These are phyloP conservation scores for Notiomystis cincta DNA, from an alignment of 2,113 vertebrate species.

Conservation along the genomic window DNA sequence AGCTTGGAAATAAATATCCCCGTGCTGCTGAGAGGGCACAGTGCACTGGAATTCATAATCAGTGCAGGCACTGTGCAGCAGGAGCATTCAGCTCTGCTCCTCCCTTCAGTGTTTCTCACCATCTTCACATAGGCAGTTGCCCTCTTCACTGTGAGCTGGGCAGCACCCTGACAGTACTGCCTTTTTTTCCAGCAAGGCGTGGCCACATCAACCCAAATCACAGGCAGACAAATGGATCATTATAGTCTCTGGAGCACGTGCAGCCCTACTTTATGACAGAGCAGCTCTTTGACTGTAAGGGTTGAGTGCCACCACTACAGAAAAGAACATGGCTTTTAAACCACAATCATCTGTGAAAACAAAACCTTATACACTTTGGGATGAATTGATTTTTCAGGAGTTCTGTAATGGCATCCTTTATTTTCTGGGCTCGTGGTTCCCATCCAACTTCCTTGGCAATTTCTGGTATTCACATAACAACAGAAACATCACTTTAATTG, in stretches of 20 bases:
- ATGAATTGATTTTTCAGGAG: slow-evolving; percentile 3
- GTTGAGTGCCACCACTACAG: not conserved
- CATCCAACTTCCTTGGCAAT: not conserved
- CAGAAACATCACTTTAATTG: not conserved
- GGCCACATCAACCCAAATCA: not conserved
- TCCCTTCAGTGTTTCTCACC: not conserved
- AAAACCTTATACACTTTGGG: not conserved
- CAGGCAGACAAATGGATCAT: not conserved
- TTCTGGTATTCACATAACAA: not conserved
- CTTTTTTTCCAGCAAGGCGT: not conserved
- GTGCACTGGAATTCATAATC: not conserved
- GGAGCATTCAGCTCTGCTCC: not conserved
- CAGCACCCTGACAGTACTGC: not conserved
- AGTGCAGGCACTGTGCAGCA: not conserved
- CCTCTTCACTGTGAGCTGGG: not conserved
- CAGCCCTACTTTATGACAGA: not conserved
- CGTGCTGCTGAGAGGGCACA: not conserved
- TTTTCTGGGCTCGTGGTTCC: not conserved
- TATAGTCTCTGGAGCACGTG: not conserved
- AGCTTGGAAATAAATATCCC: not conserved
- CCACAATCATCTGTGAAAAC: not conserved
- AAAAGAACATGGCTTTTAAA: slow-evolving; percentile 23
- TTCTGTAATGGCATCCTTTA: not conserved
- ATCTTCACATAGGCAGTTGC: not conserved
- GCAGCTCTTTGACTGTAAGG: not conserved